phyloP scores from a whole-genome alignment of 2,888 invertebrate species.

The Gortyna flavago region DNA sequence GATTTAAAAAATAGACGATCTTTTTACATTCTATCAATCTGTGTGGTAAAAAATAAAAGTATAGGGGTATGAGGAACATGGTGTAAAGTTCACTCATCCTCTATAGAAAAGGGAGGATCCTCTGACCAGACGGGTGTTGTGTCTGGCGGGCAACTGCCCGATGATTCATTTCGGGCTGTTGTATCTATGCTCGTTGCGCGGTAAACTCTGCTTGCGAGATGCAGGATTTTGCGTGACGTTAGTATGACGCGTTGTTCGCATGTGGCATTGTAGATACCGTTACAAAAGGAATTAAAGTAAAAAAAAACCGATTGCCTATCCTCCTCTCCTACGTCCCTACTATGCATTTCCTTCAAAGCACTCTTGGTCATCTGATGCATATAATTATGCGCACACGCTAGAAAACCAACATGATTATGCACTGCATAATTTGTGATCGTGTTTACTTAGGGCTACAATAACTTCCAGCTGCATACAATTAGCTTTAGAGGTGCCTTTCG shows the following conservation, averaged over 20 bases:
- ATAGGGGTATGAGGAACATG: no score
- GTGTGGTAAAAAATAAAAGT: not conserved
- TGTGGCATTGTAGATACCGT: no score
- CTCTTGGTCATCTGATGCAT: constrained; percentile 6
- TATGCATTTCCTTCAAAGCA: constrained; percentile 15
- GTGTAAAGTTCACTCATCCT: no score
- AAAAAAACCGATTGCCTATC: not conserved
- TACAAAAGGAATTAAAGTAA: constrained; percentile 1
- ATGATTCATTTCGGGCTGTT: no score
- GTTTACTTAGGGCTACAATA: constrained; percentile 27
- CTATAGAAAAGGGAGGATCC: no score
- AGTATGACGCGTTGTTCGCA: no score
- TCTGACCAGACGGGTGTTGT: no score
- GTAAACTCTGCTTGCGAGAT: no score
- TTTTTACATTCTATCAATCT: not conserved
- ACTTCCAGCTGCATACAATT: constrained; percentile 23
- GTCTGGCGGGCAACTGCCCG: no score
- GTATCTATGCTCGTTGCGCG: no score
- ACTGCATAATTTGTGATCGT: constrained; percentile 37
- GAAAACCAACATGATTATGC: constrained; percentile 40
- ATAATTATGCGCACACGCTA: constrained; percentile 3
- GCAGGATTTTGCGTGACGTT: no score
- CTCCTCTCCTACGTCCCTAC: constrained; percentile 2
- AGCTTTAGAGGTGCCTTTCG: constrained; percentile 4
- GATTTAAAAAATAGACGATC: not conserved